Evolutionary conservation across 1,140 invertebrate genomes (phyloP).

Genomic region (Rhagoletis zephyria): DNA sequence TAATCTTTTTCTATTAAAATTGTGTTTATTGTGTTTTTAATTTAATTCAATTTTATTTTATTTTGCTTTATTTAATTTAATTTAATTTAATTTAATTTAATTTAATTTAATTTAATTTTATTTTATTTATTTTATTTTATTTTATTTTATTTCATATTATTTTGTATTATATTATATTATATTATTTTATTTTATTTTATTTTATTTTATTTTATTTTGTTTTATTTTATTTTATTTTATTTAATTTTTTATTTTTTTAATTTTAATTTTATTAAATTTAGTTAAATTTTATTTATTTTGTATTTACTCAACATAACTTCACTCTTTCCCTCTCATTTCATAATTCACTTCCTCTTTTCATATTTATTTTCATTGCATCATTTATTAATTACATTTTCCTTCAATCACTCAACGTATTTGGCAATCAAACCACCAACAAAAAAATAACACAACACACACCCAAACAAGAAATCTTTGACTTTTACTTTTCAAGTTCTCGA

Average conservation of each 20-base stretch:
- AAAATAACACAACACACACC: constrained; percentile 11
- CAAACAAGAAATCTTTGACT: constrained; percentile 38
- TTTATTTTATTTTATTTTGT: constrained; percentile 26
- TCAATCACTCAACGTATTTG: not conserved
- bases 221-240: constrained; percentile 44
- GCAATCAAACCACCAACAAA: constrained; percentile 39
- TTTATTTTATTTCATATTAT: constrained; percentile 28
- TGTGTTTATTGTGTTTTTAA: constrained; percentile 3
- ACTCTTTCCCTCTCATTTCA: not conserved
- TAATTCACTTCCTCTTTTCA: not conserved
- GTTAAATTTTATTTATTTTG: constrained; percentile 22
- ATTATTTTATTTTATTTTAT: not conserved
- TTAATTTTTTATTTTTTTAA: constrained; percentile 43
- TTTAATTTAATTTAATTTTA: constrained; percentile 35
- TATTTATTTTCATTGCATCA: constrained; percentile 30
- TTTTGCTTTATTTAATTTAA: constrained; percentile 33
- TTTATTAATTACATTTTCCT: constrained; percentile 46
- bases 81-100: constrained; percentile 19
- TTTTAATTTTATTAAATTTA: constrained; percentile 45
- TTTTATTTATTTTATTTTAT: constrained; percentile 26
- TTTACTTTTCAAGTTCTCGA: constrained; percentile 51
- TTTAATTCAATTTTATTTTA: not conserved
- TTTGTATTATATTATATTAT: not conserved
- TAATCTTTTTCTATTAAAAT: not conserved
- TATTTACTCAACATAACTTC: not conserved